Conservation (phyloP, 2,113 vertebrate genomes). For the Megaceryle maxima region DNA sequence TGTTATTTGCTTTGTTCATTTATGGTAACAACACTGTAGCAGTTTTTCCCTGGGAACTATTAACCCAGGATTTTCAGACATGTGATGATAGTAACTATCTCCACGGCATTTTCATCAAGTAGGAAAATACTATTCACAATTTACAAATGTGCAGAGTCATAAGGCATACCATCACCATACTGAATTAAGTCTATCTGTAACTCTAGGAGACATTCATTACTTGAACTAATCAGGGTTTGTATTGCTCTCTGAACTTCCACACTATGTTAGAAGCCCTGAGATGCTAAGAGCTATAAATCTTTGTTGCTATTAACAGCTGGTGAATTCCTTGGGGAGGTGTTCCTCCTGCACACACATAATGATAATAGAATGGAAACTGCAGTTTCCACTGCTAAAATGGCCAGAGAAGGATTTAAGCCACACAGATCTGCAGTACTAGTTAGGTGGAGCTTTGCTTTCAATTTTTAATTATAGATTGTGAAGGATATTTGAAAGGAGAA, state of each 20-base stretch:
- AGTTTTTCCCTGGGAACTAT: background rate
- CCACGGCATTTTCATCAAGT: background rate
- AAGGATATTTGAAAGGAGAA: background rate
- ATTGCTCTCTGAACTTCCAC: background rate
- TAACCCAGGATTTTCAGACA: background rate
- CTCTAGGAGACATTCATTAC: background rate
- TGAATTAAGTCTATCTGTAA: background rate
- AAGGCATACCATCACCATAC: background rate
- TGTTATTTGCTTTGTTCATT: background rate
- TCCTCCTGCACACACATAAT: background rate
- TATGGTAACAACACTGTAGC: background rate
- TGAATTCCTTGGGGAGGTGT: background rate
- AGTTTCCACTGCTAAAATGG: background rate
- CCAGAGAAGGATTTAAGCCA: background rate
- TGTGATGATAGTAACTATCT: background rate
- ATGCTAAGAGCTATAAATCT: background rate
- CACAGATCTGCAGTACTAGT: background rate
- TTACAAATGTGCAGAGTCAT: background rate
- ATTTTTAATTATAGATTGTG: background rate
- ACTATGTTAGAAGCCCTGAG: background rate
- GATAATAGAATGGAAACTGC: background rate
- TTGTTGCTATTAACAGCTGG: background rate
- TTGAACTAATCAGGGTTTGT: background rate
- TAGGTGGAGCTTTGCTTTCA: background rate
- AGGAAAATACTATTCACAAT: background rate